Percentiles rank a stretch among this genome's conserved stretches.
Evolutionary conservation across 2,888 invertebrate species (phyloP).

Genomic region (Aquatica leii): DNA sequence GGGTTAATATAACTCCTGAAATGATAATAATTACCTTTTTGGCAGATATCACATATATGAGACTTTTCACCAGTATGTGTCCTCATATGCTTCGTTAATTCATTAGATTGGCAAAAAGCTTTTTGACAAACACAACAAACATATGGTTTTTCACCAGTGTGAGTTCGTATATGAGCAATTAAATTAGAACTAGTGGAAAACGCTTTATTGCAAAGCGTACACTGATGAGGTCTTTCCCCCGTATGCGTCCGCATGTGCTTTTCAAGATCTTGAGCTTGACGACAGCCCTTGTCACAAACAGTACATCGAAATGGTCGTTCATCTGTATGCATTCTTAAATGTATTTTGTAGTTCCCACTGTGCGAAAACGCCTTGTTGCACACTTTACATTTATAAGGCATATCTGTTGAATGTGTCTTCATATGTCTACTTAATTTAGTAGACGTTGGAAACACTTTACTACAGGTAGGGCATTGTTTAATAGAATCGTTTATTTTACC

Average conservation of each 20-base stretch:
- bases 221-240: constrained; percentile 61
- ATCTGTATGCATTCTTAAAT: constrained; percentile 58
- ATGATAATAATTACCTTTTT: constrained; percentile 57
- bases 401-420: constrained; percentile 59
- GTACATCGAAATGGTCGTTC: constrained; percentile 60
- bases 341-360: constrained; percentile 61
- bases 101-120: constrained; percentile 61
- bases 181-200: constrained; percentile 63
- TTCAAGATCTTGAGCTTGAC: constrained; percentile 61
- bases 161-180: constrained; percentile 60
- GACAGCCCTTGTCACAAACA: constrained; percentile 60
- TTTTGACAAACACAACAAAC: constrained; percentile 61
- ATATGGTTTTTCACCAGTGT: constrained; percentile 61
- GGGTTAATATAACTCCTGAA: no score
- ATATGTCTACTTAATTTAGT: constrained; percentile 59
- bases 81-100: constrained; percentile 61
- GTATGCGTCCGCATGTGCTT: constrained; percentile 63
- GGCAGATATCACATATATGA: constrained; percentile 61
- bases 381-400: constrained; percentile 59
- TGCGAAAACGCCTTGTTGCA: constrained; percentile 61
- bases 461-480: constrained; percentile 57
- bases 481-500: constrained; percentile 42
- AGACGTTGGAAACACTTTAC: constrained; percentile 56
- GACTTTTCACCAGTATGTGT: constrained; percentile 62
- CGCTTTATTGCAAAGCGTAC: constrained; percentile 59